Conservation (phyloP, 2,797 vertebrate species). For the Crenichthys baileyi region DNA sequence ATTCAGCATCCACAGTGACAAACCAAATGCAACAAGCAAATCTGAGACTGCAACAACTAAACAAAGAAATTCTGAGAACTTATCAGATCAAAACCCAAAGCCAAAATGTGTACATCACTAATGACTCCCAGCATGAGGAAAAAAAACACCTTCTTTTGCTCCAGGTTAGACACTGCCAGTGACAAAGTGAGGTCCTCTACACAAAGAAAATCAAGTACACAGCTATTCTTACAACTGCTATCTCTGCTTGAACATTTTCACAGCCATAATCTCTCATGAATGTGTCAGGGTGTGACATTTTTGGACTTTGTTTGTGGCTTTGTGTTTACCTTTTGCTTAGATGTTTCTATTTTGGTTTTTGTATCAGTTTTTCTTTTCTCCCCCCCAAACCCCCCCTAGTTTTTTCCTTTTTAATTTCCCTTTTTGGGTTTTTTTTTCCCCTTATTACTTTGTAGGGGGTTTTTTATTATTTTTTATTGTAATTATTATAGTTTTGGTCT, state of each 20-base stretch:
- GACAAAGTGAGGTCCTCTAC: conserved; percentile 57
- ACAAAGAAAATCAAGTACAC: conserved; percentile 33
- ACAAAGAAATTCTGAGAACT: not conserved
- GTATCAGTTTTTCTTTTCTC: too few species aligned
- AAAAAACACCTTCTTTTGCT: conserved; percentile 11
- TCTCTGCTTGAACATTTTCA: conserved; percentile 25
- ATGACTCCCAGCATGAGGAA: conserved; percentile 25
- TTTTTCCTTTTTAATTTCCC: too few species aligned
- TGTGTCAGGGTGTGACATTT: too few species aligned
- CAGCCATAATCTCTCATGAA: conserved; percentile 35
- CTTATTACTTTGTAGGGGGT: too few species aligned
- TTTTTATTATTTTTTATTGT: too few species aligned
- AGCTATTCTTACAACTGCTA: conserved; percentile 27
- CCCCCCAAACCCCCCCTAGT: too few species aligned
- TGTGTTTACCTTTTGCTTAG: too few species aligned
- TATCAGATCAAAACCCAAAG: not conserved
- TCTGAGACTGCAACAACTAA: not conserved
- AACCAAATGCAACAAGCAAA: not conserved
- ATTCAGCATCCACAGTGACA: not conserved
- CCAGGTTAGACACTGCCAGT: conserved; percentile 38
- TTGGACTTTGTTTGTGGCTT: too few species aligned
- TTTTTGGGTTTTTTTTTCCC: too few species aligned
- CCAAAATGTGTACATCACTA: conserved; percentile 26
- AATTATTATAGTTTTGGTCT: too few species aligned
- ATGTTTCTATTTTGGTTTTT: too few species aligned